Percentiles rank a stretch among this genome's conserved stretches.
These are phyloP conservation scores for Poecilus cupreus DNA, from an alignment of 2,888 invertebrate species.

Conservation along the genomic window DNA sequence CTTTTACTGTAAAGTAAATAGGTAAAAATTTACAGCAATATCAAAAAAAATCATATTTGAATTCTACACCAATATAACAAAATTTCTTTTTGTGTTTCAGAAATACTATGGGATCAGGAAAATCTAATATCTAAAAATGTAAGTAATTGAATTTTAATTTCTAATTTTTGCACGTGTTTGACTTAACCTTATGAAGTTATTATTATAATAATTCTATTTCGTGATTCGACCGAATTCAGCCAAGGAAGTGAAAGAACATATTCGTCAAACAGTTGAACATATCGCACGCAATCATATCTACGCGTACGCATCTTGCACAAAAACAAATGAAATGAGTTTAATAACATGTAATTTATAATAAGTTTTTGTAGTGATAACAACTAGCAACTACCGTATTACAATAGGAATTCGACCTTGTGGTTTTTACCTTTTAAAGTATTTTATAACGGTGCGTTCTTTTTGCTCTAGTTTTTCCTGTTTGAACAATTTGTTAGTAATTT, in stretches of 20 bases:
- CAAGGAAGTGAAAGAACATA: not conserved
- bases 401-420: conserved; percentile 4
- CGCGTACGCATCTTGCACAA: not conserved
- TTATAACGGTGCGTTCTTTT: conserved; percentile 5
- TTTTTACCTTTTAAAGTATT: not conserved
- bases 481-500: conserved; percentile 14
- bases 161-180: too few species aligned
- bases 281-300: not conserved
- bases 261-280: not conserved
- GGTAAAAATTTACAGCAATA: too few species aligned
- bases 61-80: too few species aligned
- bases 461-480: conserved; percentile 1
- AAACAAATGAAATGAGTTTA: conserved; percentile 6
- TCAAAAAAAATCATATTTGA: too few species aligned
- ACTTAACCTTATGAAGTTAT: not conserved
- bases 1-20: too few species aligned
- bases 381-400: not conserved
- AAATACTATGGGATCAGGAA: too few species aligned
- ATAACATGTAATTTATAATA: conserved; percentile 5
- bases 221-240: not conserved
- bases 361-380: not conserved
- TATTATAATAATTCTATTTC: not conserved
- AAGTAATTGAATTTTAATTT: too few species aligned
- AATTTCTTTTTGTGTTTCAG: too few species aligned
- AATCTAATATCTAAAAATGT: too few species aligned